Percentiles rank a stretch among this genome's conserved stretches.
These are phyloP conservation scores for Eretmodus cyanostictus DNA, from an alignment of 2,113 vertebrate species.

Conservation along the genomic window DNA sequence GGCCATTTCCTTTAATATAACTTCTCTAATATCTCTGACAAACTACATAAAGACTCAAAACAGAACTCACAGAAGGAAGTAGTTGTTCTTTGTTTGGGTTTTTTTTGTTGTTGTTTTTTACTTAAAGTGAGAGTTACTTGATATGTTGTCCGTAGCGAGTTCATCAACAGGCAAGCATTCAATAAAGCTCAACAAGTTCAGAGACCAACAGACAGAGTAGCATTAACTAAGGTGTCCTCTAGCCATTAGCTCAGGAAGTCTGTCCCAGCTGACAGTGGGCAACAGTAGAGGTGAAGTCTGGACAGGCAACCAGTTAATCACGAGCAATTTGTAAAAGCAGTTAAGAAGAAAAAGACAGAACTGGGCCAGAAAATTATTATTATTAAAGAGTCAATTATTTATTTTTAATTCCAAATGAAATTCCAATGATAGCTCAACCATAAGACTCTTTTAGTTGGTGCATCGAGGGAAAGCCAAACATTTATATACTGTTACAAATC, in stretches of 20 bases:
- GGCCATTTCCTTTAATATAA: not conserved
- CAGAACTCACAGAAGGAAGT: not conserved
- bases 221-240: accelerated
- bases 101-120: not conserved
- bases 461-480: not conserved
- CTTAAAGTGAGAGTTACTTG: not conserved
- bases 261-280: not conserved
- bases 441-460: not conserved
- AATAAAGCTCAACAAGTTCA: not conserved
- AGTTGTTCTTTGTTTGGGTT: not conserved
- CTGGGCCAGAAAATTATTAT: not conserved
- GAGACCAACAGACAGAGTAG: not conserved
- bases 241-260: not conserved
- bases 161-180: not conserved
- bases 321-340: accelerated
- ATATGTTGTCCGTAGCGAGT: accelerated
- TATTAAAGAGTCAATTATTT: not conserved
- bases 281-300: accelerated
- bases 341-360: not conserved
- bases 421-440: not conserved
- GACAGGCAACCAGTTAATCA: not conserved
- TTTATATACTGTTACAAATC: accelerated
- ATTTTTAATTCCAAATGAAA: not conserved
- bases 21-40: not conserved
- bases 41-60: not conserved